These are phyloP conservation scores for Lepidocyrtinus sp. DNA, from an alignment of 2,888 invertebrate species.

Conservation along the genomic window DNA sequence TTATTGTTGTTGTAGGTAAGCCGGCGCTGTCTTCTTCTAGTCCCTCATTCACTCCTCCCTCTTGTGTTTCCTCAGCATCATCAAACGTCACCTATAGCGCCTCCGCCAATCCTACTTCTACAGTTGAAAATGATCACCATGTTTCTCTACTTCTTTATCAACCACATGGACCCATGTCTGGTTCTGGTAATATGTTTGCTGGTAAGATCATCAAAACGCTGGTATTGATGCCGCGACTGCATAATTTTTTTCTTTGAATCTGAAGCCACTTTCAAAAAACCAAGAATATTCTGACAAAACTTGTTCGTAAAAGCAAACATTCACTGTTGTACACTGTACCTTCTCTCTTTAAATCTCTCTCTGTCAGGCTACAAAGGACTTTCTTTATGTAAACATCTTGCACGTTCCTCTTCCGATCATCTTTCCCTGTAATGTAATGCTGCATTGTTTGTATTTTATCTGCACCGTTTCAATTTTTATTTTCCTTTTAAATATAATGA, in stretches of 20 bases:
- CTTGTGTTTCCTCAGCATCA: constrained; percentile 57
- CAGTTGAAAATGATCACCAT: constrained; percentile 52
- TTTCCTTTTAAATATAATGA: too few relatives aligned
- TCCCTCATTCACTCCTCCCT: constrained; percentile 59
- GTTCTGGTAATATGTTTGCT: constrained; percentile 61
- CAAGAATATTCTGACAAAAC: not conserved
- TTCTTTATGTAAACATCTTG: too few relatives aligned
- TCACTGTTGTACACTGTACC: too few relatives aligned
- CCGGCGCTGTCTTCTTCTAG: constrained; percentile 58
- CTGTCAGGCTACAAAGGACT: too few relatives aligned
- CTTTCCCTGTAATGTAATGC: too few relatives aligned
- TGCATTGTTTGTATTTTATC: too few relatives aligned
- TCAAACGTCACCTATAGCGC: constrained; percentile 50
- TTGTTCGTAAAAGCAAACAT: too few relatives aligned
- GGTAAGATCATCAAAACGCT: constrained; percentile 50
- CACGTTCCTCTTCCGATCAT: too few relatives aligned
- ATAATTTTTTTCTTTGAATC: not conserved
- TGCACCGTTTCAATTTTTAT: too few relatives aligned
- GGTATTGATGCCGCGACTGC: constrained; percentile 25
- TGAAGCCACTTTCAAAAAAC: not conserved
- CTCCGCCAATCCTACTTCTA: constrained; percentile 38
- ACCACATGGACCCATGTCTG: constrained; percentile 62
- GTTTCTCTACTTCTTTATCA: constrained; percentile 57
- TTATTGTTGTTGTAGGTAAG: constrained; percentile 58
- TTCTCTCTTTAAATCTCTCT: too few relatives aligned